A percentile compares a stretch with the other conserved stretches of the same genome.
These are phyloP conservation scores for Apocheima hispidaria DNA, from an alignment of 2,888 invertebrate genomes.

Conservation along the genomic window DNA sequence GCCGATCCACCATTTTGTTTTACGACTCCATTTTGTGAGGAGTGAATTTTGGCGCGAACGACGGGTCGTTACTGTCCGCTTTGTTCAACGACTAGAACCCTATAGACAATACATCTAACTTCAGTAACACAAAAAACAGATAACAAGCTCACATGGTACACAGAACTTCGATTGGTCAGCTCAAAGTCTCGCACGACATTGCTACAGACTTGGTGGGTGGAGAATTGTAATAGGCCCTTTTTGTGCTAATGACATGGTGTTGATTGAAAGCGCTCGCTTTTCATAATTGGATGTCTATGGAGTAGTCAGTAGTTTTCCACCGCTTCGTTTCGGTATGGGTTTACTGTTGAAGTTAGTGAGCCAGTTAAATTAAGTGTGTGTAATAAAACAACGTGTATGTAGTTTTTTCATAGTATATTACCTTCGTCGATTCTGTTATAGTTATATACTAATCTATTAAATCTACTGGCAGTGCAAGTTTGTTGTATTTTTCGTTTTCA, in stretches of 20 bases:
- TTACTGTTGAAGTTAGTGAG: conserved; percentile 12
- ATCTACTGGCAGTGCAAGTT: neutral
- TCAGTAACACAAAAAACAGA: neutral
- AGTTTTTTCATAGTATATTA: conserved; percentile 2
- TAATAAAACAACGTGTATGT: conserved; percentile 7
- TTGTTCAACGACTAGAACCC: neutral
- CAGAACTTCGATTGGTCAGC: too few species aligned
- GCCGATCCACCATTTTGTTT: conserved; percentile 58
- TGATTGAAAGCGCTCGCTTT: neutral
- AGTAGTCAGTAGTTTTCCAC: neutral
- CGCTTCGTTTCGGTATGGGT: neutral
- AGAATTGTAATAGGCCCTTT: too few species aligned
- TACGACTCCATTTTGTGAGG: conserved; percentile 58
- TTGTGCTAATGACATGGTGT: neutral
- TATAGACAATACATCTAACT: neutral
- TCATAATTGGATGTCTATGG: neutral
- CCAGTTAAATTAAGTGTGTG: conserved; percentile 8
- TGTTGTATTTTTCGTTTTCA: too few species aligned
- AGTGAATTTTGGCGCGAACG: conserved; percentile 52
- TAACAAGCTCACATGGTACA: too few species aligned
- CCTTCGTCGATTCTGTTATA: neutral
- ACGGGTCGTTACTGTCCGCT: conserved; percentile 12
- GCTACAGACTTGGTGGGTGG: too few species aligned
- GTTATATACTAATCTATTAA: neutral
- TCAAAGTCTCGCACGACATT: too few species aligned